Base-by-base conservation (phyloP, 2,888 invertebrate species). In the Zonitis immaculata region DNA sequence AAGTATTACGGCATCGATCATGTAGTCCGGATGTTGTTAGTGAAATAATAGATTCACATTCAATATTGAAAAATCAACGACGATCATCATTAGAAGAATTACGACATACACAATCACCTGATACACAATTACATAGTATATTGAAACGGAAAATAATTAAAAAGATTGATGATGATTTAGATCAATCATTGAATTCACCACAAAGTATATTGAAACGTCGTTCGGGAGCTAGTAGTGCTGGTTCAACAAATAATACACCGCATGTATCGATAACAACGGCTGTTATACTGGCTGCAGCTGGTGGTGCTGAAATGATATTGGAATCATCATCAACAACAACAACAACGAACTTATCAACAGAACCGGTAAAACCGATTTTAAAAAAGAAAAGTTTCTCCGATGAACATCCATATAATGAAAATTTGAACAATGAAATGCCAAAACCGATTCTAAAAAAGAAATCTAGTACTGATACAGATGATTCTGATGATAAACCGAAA, bases 391-490 rank as follows among this genome's bases (percentile, higher is more conserved):
- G 87, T 66, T 84, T 86, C 65, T 82, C 85, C 5, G 87, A 88
- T 67, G 87, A 88, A 69, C 74, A 80, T 32, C 78, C 85, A 18
- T 80, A 78, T 62, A 76, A 75, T 47, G 82, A 82, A 6, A 56
- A 42, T 44, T 47, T 50, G 3, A 43, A 54, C 14, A 58, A 52
- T 11, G 55, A 78, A 51, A 79, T 79, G 30, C 85, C 87, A 0
- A 86, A 81, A 73, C 92, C 93, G 3, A 93, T 93, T 67, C 73
- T 93, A 32, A 93, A 93, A 76, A 94, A 94, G 77, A 92, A 93
- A 73, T 87, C 87, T 0, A 86, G 85, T 58, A 83, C 85, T 0
- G 88, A 88, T 67, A 85, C 86, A 43, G 86, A 87, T 58, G 88
- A 89, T 64, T 86, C 85, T 44, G 89, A 87, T 63, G 87, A 87